A percentile compares a stretch with the other conserved stretches of the same genome.
phyloP scores from a whole-genome alignment of 1,140 invertebrate genomes.

The Nymphalis io region DNA sequence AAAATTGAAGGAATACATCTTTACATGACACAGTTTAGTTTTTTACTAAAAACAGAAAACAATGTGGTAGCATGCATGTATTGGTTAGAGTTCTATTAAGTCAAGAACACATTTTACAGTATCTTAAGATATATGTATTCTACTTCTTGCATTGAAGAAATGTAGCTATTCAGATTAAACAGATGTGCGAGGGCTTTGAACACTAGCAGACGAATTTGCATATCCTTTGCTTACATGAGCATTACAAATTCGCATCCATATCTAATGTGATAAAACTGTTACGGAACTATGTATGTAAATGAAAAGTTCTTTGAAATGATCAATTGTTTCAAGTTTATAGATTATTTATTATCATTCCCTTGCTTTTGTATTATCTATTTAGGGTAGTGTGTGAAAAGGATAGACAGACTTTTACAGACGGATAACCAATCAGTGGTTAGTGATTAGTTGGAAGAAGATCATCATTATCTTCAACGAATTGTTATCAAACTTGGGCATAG shows the following conservation, averaged over 20 bases:
- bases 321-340: no score
- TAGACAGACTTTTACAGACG: no score
- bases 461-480: no score
- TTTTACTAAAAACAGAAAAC: no score
- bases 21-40: no score
- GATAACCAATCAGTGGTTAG: no score
- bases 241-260: neutral
- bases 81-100: neutral
- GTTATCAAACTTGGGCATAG: no score
- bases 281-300: neutral
- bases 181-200: neutral
- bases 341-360: no score
- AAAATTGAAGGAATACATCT: no score
- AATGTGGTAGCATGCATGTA: neutral
- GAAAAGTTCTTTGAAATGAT: neutral
- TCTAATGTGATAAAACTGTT: neutral
- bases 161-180: neutral
- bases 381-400: no score
- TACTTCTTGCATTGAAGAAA: neutral
- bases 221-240: neutral
- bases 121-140: neutral
- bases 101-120: neutral
- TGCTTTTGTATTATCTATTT: no score
- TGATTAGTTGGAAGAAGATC: no score
- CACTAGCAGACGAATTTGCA: neutral